A percentile compares a stretch with the other conserved stretches of the same genome.
These are phyloP conservation scores for Alsophila aescularia DNA, from an alignment of 2,888 invertebrate species.

Conservation along the genomic window DNA sequence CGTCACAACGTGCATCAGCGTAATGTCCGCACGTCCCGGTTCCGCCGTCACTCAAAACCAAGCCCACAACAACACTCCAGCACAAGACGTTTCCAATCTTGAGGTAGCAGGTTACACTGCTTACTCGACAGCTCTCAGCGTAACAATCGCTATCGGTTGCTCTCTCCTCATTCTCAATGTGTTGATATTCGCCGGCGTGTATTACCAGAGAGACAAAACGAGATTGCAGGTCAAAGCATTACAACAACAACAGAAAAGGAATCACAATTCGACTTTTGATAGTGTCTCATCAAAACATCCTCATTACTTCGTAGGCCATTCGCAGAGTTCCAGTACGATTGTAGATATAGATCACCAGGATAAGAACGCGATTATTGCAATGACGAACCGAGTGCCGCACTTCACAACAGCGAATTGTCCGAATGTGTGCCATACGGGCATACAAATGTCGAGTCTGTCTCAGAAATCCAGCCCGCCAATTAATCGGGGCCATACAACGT, in stretches of 20 bases:
- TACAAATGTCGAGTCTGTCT: constrained; percentile 81
- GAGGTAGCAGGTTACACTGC: constrained; percentile 91
- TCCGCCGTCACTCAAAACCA: constrained; percentile 73
- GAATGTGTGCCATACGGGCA: constrained; percentile 85
- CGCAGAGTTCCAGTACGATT: constrained; percentile 92
- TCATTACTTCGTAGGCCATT: constrained; percentile 90
- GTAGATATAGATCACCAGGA: constrained; percentile 93
- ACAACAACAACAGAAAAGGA: constrained; percentile 89
- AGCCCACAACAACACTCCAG: constrained; percentile 85
- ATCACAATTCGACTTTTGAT: constrained; percentile 80
- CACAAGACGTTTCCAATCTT: constrained; percentile 91
- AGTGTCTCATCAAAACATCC: constrained; percentile 89
- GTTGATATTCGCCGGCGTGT: constrained; percentile 92
- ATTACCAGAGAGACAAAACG: constrained; percentile 92
- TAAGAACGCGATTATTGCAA: constrained; percentile 80
- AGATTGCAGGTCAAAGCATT: constrained; percentile 90
- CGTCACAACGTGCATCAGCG: constrained; percentile 88
- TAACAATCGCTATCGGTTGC: constrained; percentile 92
- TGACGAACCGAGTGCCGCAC: constrained; percentile 79
- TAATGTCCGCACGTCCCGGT: constrained; percentile 87
- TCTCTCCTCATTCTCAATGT: constrained; percentile 92
- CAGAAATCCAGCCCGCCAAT: constrained; percentile 77
- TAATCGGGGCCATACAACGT: constrained; percentile 75
- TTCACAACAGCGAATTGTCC: constrained; percentile 79
- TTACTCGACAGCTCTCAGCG: constrained; percentile 90